phyloP scores from a whole-genome alignment of 2,797 vertebrate species.

The Anniella stebbinsi region DNA sequence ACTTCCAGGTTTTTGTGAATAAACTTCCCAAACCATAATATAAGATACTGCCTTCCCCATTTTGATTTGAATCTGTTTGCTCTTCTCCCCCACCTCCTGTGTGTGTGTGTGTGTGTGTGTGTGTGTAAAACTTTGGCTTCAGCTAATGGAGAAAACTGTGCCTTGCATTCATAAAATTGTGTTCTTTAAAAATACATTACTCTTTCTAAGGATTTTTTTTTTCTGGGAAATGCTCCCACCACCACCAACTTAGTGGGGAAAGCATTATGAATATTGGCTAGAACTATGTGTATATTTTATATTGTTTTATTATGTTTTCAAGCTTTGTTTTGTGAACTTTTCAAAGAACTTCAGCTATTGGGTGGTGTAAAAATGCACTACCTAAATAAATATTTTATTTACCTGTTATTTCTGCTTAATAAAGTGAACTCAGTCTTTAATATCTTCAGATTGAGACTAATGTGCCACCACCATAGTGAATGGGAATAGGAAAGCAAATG shows the following conservation, averaged over 20 bases:
- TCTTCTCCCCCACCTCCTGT: too few species aligned
- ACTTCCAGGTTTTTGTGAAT: background rate
- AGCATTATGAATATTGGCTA: conserved; percentile 48
- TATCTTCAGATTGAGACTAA: conserved; percentile 51
- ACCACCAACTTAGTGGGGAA: background rate
- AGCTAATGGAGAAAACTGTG: background rate
- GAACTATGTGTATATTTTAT: conserved; percentile 15
- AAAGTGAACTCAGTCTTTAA: conserved; percentile 29
- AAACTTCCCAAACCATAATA: background rate
- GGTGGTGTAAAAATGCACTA: too few species aligned
- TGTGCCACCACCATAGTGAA: background rate
- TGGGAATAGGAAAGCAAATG: conserved; percentile 42
- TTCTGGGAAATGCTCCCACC: background rate
- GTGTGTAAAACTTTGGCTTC: background rate
- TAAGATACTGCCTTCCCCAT: background rate
- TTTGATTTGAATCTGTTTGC: too few species aligned
- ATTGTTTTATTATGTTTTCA: too few species aligned
- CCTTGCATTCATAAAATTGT: background rate
- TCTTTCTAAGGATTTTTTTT: background rate
- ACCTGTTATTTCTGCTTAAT: conserved; percentile 49
- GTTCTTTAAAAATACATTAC: background rate
- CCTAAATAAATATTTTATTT: conserved; percentile 51
- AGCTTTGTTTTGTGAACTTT: too few species aligned
- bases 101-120: background rate
- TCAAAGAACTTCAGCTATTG: too few species aligned